A percentile compares a stretch with the other conserved stretches of the same genome.
These are phyloP conservation scores for Sesamia inferens DNA, from an alignment of 2,888 invertebrate genomes.

Conservation along the genomic window DNA sequence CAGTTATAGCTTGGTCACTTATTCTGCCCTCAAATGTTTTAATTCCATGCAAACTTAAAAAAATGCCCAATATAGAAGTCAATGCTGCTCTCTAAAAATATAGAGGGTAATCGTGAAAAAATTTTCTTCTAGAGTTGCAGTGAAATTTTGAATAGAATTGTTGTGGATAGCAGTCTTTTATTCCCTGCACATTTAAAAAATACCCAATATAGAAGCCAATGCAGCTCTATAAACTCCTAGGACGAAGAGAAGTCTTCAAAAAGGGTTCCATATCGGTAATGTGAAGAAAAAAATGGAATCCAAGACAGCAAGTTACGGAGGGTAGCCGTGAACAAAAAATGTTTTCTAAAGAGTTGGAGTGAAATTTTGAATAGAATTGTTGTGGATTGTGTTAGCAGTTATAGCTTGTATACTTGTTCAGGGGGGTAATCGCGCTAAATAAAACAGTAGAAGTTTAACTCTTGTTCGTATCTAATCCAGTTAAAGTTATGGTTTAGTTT, in stretches of 20 bases:
- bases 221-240: constrained; percentile 66
- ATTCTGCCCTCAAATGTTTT: constrained; percentile 81
- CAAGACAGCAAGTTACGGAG: constrained; percentile 65
- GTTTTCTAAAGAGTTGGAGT: constrained; percentile 72
- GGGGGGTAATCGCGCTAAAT: no score
- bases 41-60: constrained; percentile 70
- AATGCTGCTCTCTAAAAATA: constrained; percentile 59
- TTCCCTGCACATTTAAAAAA: constrained; percentile 60
- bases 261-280: constrained; percentile 78
- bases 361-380: constrained; percentile 80
- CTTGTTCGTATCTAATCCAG: no score
- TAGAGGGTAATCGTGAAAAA: no score
- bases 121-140: no score
- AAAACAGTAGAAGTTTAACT: no score
- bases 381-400: constrained; percentile 77
- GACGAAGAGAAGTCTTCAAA: constrained; percentile 68
- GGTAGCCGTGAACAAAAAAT: constrained; percentile 68
- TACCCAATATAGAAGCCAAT: constrained; percentile 48
- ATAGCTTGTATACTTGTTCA: constrained; percentile 80
- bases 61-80: constrained; percentile 35
- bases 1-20: constrained; percentile 80
- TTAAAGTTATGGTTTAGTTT: no score
- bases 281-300: constrained; percentile 86
- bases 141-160: no score
- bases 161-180: no score